Percentiles rank a stretch among this genome's conserved stretches.
These are phyloP conservation scores for Lynx canadensis DNA, from an alignment of 2,113 vertebrate species.

Conservation along the genomic window DNA sequence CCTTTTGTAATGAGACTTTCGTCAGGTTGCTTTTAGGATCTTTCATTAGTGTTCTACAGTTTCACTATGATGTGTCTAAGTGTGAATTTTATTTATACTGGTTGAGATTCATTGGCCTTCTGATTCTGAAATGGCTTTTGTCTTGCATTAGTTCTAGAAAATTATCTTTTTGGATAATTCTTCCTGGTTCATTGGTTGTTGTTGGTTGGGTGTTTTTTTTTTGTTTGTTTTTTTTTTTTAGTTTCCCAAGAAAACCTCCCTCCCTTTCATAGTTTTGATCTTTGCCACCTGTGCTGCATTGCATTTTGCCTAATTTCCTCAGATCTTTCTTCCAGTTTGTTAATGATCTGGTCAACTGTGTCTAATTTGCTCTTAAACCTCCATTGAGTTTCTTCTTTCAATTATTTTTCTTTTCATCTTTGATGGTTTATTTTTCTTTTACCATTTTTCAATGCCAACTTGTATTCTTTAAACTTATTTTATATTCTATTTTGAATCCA, in stretches of 20 bases:
- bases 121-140: slow-evolving; percentile 8
- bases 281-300: not conserved
- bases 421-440: not conserved
- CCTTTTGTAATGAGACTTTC: not conserved
- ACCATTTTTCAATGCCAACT: not conserved
- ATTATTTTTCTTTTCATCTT: not conserved
- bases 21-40: not conserved
- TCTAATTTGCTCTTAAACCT: not conserved
- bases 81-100: not conserved
- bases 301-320: not conserved
- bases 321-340: not conserved
- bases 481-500: not conserved
- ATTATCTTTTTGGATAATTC: not conserved
- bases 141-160: not conserved
- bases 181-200: not conserved
- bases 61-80: not conserved
- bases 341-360: not conserved
- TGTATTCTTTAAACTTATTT: not conserved
- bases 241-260: not conserved
- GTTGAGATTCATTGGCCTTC: not conserved
- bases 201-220: not conserved
- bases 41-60: not conserved
- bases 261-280: not conserved
- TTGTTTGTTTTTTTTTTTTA: not conserved
- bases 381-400: slow-evolving; percentile 44